A percentile compares a stretch with the other conserved stretches of the same genome.
phyloP scores from a whole-genome alignment of 2,113 vertebrate genomes.

The Atlantisia rogersi region DNA sequence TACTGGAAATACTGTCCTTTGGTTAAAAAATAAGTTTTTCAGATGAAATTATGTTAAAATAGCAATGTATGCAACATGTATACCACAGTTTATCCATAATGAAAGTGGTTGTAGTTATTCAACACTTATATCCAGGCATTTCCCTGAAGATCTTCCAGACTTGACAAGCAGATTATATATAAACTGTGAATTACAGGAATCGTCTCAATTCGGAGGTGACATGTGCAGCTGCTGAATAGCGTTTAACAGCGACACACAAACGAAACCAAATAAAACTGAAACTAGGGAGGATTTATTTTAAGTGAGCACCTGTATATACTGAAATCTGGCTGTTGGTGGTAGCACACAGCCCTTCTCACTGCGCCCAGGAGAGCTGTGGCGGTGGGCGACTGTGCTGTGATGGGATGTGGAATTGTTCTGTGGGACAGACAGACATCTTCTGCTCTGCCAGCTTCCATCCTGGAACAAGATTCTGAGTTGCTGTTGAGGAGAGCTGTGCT shows the following conservation, averaged over 20 bases:
- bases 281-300: conserved; percentile 42
- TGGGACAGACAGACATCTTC: fast-evolving
- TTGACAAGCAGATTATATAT: not conserved
- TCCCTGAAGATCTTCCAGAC: not conserved
- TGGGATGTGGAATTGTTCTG: not conserved
- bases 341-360: fast-evolving
- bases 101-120: not conserved
- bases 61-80: fast-evolving
- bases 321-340: not conserved
- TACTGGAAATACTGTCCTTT: not conserved
- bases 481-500: too few relatives aligned
- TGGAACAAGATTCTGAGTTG: too few relatives aligned
- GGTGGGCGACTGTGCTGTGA: fast-evolving
- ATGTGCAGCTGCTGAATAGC: not conserved
- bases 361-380: not conserved
- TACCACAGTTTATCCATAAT: not conserved
- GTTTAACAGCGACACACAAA: not conserved
- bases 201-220: not conserved
- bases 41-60: not conserved
- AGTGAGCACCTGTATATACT: not conserved
- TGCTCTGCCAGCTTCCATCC: not conserved
- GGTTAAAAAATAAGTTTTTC: not conserved
- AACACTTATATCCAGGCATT: not conserved
- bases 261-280: conserved; percentile 1
- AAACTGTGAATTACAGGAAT: not conserved